Evolutionary conservation across 1,140 invertebrate genomes (phyloP).

Genomic region (Drosophila guanche): DNA sequence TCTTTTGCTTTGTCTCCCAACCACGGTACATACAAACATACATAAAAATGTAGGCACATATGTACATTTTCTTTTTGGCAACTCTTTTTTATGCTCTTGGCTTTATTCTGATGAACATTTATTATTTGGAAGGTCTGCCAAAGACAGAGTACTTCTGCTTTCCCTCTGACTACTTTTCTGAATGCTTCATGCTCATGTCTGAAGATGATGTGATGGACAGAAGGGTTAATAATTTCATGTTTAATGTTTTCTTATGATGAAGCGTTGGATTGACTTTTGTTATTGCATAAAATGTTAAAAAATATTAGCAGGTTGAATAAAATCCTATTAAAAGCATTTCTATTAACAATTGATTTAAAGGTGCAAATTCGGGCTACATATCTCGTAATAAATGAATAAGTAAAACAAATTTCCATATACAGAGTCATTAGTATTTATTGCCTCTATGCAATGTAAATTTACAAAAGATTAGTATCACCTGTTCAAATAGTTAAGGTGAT

Average conservation of each 20-base stretch:
- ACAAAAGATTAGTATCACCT: too few species aligned
- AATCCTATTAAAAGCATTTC: too few species aligned
- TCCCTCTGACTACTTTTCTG: too few species aligned
- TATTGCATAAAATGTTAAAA: constrained; percentile 26
- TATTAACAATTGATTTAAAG: too few species aligned
- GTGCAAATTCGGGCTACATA: too few species aligned
- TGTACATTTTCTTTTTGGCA: constrained; percentile 33
- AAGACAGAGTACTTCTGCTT: constrained; percentile 13
- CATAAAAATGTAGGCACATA: constrained; percentile 7
- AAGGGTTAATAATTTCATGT: background rate
- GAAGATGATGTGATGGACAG: background rate
- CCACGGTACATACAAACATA: background rate
- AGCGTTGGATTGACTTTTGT: constrained; percentile 23
- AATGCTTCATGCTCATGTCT: constrained; percentile 4
- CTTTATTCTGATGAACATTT: constrained; percentile 17
- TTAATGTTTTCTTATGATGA: constrained; percentile 15
- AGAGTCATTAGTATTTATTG: too few species aligned
- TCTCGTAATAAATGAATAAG: too few species aligned
- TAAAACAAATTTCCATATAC: too few species aligned
- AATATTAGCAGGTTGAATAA: constrained; percentile 1
- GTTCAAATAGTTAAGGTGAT: constrained; percentile 1
- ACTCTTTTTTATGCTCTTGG: constrained; percentile 22
- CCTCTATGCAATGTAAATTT: too few species aligned
- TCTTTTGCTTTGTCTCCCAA: background rate
- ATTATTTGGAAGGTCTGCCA: constrained; percentile 26